A percentile compares a stretch with the other conserved stretches of the same genome.
These are phyloP conservation scores for Drosophila demipolita DNA, from an alignment of 2,888 invertebrate genomes.

Conservation along the genomic window DNA sequence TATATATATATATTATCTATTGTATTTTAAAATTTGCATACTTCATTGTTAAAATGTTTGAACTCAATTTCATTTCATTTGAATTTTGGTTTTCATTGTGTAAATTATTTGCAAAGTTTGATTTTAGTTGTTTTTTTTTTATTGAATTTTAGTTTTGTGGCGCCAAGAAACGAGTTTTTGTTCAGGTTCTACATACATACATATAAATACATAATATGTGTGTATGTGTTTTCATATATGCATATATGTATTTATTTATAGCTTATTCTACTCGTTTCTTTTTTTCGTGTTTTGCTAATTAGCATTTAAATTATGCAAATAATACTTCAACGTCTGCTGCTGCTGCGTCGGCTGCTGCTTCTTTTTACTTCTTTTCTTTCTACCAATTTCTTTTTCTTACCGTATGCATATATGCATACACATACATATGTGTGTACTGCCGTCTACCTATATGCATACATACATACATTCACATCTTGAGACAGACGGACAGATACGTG, in stretches of 20 bases:
- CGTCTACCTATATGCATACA: constrained; percentile 30
- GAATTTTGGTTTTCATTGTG: neutral
- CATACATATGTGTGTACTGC: constrained; percentile 23
- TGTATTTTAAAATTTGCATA: neutral
- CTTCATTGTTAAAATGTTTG: constrained; percentile 1
- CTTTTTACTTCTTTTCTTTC: constrained; percentile 22
- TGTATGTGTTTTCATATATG: constrained; percentile 16
- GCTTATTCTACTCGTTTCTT: constrained; percentile 33
- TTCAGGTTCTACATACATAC: constrained; percentile 20
- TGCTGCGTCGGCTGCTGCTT: constrained; percentile 6
- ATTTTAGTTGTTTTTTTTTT: neutral
- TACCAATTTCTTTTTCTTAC: constrained; percentile 41
- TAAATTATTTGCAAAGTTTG: constrained; percentile 8
- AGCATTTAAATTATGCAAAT: constrained; percentile 78
- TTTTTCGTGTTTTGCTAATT: constrained; percentile 52
- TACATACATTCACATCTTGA: constrained; percentile 14
- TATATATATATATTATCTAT: neutral
- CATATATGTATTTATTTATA: constrained; percentile 39
- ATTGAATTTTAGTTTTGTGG: constrained; percentile 16
- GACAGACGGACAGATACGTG: constrained; percentile 37
- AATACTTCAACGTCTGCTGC: constrained; percentile 47
- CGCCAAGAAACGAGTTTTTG: constrained; percentile 46
- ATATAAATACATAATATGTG: constrained; percentile 6
- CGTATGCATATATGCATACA: constrained; percentile 41
- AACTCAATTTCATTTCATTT: constrained; percentile 3